Evolutionary conservation across 1,140 invertebrate genomes (phyloP), one percentile per base, ranked within the genome.

Genomic region (fruit fly (Drosophila melanogaster)): DNA sequence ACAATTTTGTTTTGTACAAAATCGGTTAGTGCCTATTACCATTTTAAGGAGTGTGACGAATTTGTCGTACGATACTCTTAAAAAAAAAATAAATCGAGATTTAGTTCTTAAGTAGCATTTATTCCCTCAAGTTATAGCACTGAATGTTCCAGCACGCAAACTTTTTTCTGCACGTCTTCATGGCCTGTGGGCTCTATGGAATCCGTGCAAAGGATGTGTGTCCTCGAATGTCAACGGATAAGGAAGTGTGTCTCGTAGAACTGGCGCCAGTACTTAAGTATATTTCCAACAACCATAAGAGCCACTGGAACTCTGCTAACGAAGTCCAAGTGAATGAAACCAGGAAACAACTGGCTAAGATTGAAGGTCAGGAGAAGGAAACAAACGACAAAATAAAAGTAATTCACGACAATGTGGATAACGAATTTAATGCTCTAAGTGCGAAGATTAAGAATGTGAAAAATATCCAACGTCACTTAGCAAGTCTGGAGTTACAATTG

Each of bases 251-350:
- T 0, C 24, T 50, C 3, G 26, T 50, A 1, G 47, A 50, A 33
- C 26, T 50, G 11, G 10, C n/a, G 26, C 47, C 47, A 50, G 47
- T 50, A 8, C 47, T 50, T 4, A 8, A 50, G 8, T n/a, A 50
- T 7, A 30, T 50, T 50, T n/a, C 24, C 24, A 30, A 30, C 3
- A 50, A 50, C n/a, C 8, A 50, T 7, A 22, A 46, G 5, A 24
- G 5, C 1, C 19, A 24, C 4, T 12, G 19, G n/a, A 30, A 3
- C 46, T 49, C 46, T 26, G 19, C 24, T 26, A n/a, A n/a, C 24
- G 46, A 30, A 0, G 1, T 10, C 8, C 4, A 15, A 33, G 2
- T 15, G 0, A 33, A 30, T 26, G 10, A 33, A 50, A 50, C 47
- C 4, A 3, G 24, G 47, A 17, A 17, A 11, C n/a, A 33, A 26